Percentiles rank a stretch among this genome's conserved stretches.
These are phyloP conservation scores for Urophycis tenuis DNA, from an alignment of 2,797 vertebrate species.

Conservation along the genomic window DNA sequence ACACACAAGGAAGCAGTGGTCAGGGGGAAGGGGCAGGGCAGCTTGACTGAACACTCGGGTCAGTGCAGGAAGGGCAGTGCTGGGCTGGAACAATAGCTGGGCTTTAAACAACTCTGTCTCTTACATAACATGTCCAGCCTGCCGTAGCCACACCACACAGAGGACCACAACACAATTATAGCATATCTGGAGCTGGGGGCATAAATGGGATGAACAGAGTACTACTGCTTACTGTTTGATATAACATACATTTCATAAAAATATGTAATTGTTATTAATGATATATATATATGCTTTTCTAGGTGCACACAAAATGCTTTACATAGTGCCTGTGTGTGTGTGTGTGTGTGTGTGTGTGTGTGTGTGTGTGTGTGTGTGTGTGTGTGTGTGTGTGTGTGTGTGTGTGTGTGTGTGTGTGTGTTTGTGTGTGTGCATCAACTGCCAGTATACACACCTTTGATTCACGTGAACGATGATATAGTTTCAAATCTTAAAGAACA, in stretches of 20 bases:
- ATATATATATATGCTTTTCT: no score
- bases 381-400: neutral
- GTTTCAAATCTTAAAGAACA: neutral
- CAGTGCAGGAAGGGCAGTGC: conserved; percentile 61
- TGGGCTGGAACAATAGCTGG: conserved; percentile 62
- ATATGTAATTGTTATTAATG: neutral
- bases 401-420: conserved; percentile 2
- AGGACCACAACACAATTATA: neutral
- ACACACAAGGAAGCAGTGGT: neutral
- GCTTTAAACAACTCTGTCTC: conserved; percentile 53
- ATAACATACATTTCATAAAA: neutral
- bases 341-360: neutral
- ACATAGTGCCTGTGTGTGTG: neutral
- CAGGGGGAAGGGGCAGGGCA: conserved; percentile 33
- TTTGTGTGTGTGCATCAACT: neutral
- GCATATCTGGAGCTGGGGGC: neutral
- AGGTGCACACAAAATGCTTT: no score
- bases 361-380: neutral
- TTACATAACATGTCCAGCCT: conserved; percentile 49
- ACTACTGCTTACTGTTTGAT: neutral
- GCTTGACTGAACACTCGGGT: conserved; percentile 39
- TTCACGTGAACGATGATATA: neutral
- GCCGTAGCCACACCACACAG: conserved; percentile 24
- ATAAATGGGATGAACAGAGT: neutral
- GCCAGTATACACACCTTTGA: neutral